phyloP scores from a whole-genome alignment of 1,140 invertebrate genomes.

The Drosophila bocqueti region DNA sequence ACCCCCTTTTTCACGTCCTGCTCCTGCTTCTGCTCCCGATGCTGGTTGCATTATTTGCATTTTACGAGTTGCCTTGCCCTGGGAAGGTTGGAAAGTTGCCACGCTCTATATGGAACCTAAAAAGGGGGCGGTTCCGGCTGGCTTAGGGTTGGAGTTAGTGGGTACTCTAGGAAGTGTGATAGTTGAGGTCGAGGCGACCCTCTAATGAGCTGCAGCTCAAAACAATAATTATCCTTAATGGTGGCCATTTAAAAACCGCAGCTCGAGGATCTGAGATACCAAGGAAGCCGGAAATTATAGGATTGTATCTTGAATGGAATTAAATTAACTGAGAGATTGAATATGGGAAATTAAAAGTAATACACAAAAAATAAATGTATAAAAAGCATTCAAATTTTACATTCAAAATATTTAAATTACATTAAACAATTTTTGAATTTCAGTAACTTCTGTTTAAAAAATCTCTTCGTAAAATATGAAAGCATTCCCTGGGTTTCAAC shows the following conservation, averaged over 20 bases:
- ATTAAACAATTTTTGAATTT: neutral
- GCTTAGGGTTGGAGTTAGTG: neutral
- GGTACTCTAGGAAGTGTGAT: conserved; percentile 46
- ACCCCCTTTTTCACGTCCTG: neutral
- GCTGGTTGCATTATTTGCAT: conserved; percentile 78
- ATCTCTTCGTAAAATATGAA: conserved; percentile 8
- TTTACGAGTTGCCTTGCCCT: conserved; percentile 72
- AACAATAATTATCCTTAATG: conserved; percentile 23
- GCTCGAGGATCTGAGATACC: neutral
- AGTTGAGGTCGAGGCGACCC: conserved; percentile 29
- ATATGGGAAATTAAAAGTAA: neutral
- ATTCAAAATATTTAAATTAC: no score
- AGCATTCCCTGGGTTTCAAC: conserved; percentile 8
- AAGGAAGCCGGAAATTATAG: neutral
- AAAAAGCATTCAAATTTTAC: no score
- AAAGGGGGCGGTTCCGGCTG: neutral
- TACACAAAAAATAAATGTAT: no score
- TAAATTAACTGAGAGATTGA: neutral
- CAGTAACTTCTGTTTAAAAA: neutral
- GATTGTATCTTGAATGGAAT: neutral
- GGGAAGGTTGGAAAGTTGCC: conserved; percentile 68
- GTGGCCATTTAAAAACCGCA: conserved; percentile 1
- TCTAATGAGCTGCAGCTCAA: conserved; percentile 34
- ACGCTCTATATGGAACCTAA: conserved; percentile 36
- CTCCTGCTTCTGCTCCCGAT: conserved; percentile 1